Evolutionary conservation across 2,113 vertebrate genomes (phyloP).

Genomic region (Melanostigma gelatinosum): DNA sequence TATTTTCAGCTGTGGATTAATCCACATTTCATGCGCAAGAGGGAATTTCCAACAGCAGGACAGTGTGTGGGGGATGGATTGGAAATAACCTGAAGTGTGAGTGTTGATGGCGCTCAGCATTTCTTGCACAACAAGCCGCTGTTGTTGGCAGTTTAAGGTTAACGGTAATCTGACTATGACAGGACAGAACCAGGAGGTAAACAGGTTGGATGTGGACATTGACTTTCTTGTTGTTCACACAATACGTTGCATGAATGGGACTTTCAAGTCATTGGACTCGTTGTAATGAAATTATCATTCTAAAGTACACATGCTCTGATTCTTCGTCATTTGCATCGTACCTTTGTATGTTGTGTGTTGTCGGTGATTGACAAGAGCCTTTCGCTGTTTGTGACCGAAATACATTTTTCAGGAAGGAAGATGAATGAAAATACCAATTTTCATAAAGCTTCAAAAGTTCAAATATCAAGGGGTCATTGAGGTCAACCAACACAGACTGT

Average conservation of each 20-base stretch:
- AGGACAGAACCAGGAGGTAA: neutral
- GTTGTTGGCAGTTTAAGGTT: no score
- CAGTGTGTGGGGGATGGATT: no score
- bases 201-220: neutral
- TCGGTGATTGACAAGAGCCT: neutral
- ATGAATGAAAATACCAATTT: neutral
- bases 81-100: no score
- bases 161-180: no score
- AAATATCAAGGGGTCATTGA: constrained; percentile 10
- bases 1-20: no score
- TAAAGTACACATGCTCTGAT: neutral
- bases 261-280: neutral
- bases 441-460: neutral
- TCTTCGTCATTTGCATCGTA: neutral
- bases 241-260: neutral
- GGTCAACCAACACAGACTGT: neutral
- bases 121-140: no score
- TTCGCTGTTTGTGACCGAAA: neutral
- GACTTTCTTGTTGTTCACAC: neutral
- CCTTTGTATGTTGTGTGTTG: neutral
- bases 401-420: neutral
- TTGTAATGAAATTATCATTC: neutral
- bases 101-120: no score
- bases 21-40: no score
- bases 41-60: no score